Percentiles rank a stretch among this genome's conserved stretches.
Conservation (phyloP, 1,140 invertebrate species). For the Drosophila pseudoobscura region DNA sequence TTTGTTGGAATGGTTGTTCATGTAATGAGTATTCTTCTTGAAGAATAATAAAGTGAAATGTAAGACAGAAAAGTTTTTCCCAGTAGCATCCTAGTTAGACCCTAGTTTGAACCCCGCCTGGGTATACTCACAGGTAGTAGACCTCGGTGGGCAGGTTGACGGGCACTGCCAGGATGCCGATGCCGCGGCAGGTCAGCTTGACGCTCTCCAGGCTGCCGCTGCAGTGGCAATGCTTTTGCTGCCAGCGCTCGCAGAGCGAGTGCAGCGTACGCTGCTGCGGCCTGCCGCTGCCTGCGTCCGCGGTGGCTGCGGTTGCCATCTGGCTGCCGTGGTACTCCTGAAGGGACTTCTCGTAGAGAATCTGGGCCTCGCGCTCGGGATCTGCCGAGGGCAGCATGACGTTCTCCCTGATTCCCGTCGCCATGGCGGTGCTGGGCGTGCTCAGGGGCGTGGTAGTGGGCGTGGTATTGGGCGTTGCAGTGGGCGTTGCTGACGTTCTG, state of each 20-base stretch:
- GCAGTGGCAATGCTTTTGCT: constrained; percentile 76
- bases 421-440: background rate
- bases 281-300: constrained; percentile 6
- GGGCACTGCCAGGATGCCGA: constrained; percentile 72
- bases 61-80: too few relatives aligned
- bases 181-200: constrained; percentile 71
- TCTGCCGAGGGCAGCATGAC: constrained; percentile 77
- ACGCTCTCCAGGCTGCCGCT: constrained; percentile 67
- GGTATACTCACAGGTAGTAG: constrained; percentile 70
- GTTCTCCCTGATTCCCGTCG: constrained; percentile 69
- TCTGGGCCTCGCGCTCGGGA: constrained; percentile 76
- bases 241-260: constrained; percentile 72
- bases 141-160: constrained; percentile 73
- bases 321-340: constrained; percentile 73
- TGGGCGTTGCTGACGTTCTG: constrained; percentile 39
- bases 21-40: too few relatives aligned
- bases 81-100: too few relatives aligned
- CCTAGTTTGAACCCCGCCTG: too few relatives aligned
- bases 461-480: constrained; percentile 36
- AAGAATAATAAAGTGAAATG: too few relatives aligned
- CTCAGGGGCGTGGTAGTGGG: constrained; percentile 19
- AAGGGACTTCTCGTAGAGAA: constrained; percentile 78
- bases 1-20: too few relatives aligned
- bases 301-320: constrained; percentile 7
- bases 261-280: constrained; percentile 56